Evolutionary conservation across 1,140 invertebrate genomes (phyloP).

Genomic region (Zaprionus gabonicus): DNA sequence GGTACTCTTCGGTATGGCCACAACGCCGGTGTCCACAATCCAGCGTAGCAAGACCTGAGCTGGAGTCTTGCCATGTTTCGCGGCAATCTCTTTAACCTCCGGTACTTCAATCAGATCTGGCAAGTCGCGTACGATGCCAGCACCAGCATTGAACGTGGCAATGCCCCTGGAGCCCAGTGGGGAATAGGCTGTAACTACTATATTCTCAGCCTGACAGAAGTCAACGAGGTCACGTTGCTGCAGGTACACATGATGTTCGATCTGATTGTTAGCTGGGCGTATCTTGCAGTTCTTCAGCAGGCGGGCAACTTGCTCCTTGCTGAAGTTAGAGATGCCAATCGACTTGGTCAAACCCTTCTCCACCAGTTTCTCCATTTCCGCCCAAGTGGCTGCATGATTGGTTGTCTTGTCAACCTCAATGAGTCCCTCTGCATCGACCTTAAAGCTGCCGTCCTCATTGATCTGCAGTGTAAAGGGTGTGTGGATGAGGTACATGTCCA

Average conservation of each 20-base stretch:
- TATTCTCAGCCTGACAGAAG: slow-evolving; percentile 90
- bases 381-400: slow-evolving; percentile 90
- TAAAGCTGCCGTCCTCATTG: slow-evolving; percentile 84
- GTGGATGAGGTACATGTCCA: slow-evolving; percentile 94
- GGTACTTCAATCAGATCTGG: slow-evolving; percentile 90
- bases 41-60: slow-evolving; percentile 93
- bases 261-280: slow-evolving; percentile 90
- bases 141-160: slow-evolving; percentile 84
- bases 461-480: slow-evolving; percentile 88
- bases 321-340: slow-evolving; percentile 94
- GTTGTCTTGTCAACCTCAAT: slow-evolving; percentile 88
- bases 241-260: slow-evolving; percentile 93
- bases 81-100: slow-evolving; percentile 89
- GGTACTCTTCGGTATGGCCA: slow-evolving; percentile 94
- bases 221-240: slow-evolving; percentile 91
- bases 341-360: slow-evolving; percentile 88
- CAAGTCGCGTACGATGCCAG: slow-evolving; percentile 84
- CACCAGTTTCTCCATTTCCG: slow-evolving; percentile 91
- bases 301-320: slow-evolving; percentile 88
- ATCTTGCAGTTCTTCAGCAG: slow-evolving; percentile 88
- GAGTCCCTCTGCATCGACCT: slow-evolving; percentile 86
- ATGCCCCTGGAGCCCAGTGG: slow-evolving; percentile 91
- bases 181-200: slow-evolving; percentile 92
- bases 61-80: slow-evolving; percentile 88
- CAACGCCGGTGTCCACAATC: slow-evolving; percentile 89